Evolutionary conservation across 2,113 vertebrate species (phyloP), one percentile per base, ranked within the genome.

Genomic region (Pseudopipra pipra): DNA sequence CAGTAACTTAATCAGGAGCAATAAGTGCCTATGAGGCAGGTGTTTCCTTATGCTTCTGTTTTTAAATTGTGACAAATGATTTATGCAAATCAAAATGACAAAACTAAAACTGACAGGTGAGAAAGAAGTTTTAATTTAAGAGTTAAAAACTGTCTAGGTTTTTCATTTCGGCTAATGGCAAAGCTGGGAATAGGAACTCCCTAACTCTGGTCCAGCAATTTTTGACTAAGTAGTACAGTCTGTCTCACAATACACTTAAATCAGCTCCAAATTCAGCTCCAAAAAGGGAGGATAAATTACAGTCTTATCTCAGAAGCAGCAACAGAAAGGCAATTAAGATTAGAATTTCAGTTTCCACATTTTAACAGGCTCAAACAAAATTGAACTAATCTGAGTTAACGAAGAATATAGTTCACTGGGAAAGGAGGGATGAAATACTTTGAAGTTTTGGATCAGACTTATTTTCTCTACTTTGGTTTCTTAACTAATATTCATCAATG

Each of bases 31-130:
- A 55, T 3, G 6, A 59, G 74, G 89, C 96, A 96, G 96, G 87
- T 93, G 95, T 93, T 97, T 95, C 93, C 93, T 87, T 43, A 37
- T 61, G 82, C 89, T 95, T 90, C 94, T 90, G 90, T 66, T 95
- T 87, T 83, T 13, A 55, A 37, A 76, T 24, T n/a, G 21, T 93
- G 66, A 90, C 58, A 90, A 88, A 94, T 93, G 59, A 92, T 93
- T 89, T 93, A 90, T 75, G 70, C 70, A 95, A 95, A 95, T 95
- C 44, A 79, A 96, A 94, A 67, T 77, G 78, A 71, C 63, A 86
- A 90, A 94, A 90, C n/a, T 80, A 46, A 95, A 91, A 76, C 7
- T 90, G 76, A 59, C 70, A 72, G 15, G 70, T 72, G 61, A 87
- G 70, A 87, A 67, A 73, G 14, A 65, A 85, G 9, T 90, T 95